These are phyloP conservation scores for Agonopterix heracliana DNA, from an alignment of 2,888 invertebrate genomes.

Conservation along the genomic window DNA sequence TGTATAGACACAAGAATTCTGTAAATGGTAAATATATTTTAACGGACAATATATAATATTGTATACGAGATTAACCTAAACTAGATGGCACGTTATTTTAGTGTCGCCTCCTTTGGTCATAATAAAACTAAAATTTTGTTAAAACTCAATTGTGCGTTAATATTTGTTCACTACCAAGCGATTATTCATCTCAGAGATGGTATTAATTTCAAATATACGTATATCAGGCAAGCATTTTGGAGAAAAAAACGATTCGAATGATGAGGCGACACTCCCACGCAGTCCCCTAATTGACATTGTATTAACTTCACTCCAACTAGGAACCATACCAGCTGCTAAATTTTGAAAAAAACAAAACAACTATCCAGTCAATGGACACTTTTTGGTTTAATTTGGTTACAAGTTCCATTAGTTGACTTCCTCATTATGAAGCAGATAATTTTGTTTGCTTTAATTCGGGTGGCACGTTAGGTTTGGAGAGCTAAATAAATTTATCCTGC, in stretches of 20 bases:
- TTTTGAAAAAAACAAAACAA: slow-evolving; percentile 59
- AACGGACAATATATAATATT: slow-evolving; percentile 78
- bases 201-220: slow-evolving; percentile 35
- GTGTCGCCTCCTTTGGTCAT: slow-evolving; percentile 74
- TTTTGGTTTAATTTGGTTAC: slow-evolving; percentile 44
- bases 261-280: slow-evolving; percentile 71
- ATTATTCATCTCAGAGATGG: slow-evolving; percentile 27
- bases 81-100: slow-evolving; percentile 76
- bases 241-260: slow-evolving; percentile 20
- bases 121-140: slow-evolving; percentile 43
- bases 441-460: not conserved
- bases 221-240: slow-evolving; percentile 30
- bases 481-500: too few species aligned
- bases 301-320: slow-evolving; percentile 74
- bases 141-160: slow-evolving; percentile 72
- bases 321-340: slow-evolving; percentile 77
- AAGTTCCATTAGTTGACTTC: slow-evolving; percentile 21
- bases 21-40: slow-evolving; percentile 77
- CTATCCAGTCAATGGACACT: slow-evolving; percentile 47
- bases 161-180: slow-evolving; percentile 48
- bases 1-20: slow-evolving; percentile 77
- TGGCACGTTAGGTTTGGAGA: not conserved
- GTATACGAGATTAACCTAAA: slow-evolving; percentile 78
- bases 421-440: slow-evolving; percentile 7
- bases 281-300: slow-evolving; percentile 76